These are phyloP conservation scores for Furcula furcula DNA, from an alignment of 2,888 invertebrate genomes.

Conservation along the genomic window DNA sequence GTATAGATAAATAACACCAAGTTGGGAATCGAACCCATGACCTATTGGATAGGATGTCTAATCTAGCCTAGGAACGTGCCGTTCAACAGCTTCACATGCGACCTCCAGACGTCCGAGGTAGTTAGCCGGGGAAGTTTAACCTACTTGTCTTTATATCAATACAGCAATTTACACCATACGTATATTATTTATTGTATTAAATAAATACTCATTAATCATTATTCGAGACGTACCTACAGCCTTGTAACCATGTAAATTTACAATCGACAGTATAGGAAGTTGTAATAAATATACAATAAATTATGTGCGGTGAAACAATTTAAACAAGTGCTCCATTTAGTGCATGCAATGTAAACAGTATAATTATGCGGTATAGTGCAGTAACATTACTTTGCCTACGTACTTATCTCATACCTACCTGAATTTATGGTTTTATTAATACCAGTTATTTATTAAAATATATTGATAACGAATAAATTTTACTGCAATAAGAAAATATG, in stretches of 20 bases:
- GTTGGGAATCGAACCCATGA: not conserved
- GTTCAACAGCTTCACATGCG: not conserved
- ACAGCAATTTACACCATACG: not conserved
- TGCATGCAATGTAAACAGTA: not conserved
- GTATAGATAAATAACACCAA: too few species aligned
- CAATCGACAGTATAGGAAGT: not conserved
- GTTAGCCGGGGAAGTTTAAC: too few species aligned
- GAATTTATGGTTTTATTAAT: too few species aligned
- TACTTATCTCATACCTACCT: too few species aligned
- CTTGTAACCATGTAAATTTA: not conserved
- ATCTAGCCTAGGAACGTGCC: not conserved
- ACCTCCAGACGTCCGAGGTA: too few species aligned
- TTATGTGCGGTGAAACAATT: not conserved
- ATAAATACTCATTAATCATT: not conserved
- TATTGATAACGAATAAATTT: too few species aligned
- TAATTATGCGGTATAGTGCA: too few species aligned
- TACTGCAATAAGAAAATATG: too few species aligned
- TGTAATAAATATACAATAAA: not conserved
- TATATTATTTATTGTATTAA: not conserved
- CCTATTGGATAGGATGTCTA: too few species aligned
- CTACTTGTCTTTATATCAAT: not conserved
- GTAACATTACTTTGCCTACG: too few species aligned
- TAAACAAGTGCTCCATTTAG: not conserved
- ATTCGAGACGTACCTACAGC: not conserved
- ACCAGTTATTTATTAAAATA: too few species aligned